Evolutionary conservation across 1,140 invertebrate genomes (phyloP), one percentile per base, ranked within the genome.

Genomic region (Triops cancriformis): DNA sequence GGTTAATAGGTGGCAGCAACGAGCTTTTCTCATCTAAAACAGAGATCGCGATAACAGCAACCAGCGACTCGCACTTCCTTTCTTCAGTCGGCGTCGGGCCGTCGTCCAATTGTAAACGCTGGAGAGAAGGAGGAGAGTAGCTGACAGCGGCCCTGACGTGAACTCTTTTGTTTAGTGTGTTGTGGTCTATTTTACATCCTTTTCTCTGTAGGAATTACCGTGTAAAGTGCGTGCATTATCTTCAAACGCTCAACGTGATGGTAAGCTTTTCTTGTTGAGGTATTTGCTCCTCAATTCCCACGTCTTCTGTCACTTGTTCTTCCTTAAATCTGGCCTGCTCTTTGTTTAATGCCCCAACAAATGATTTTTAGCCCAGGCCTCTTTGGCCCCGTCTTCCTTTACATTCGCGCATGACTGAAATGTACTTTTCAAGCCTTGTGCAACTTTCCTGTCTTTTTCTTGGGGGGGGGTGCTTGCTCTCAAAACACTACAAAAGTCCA

Each of bases 31-130:
- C 11, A 9, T 64, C 45, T 6, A 64, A 6, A 64, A 64, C 6
- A 6, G 51, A 6, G 23, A n/a, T 64, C 51, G 6, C 51, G 23
- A 64, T 12, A 9, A 5, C 7, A 37, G 31, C 31, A 37, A 37
- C 9, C 23, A 64, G 51, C 51, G n/a, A 64, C 51, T 64, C 51
- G 23, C 51, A 64, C 51, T 64, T 64, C 51, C 51, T 0, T 64
- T 64, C 51, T 64, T 64, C 51, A 64, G 51, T 64, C 51, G 51
- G 51, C 51, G 51, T 64, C 51, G 51, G 51, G 51, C 51, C 51
- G 51, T 64, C 51, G 51, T 64, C 51, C 14, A 64, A 64, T 64
- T 12, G 31, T 37, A 12, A 64, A 64, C 11, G 23, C 10, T 14
- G n/a, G 51, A n/a, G 23, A 14, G 10, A 64, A 64, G 23, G 51